Evolutionary conservation across 2,113 vertebrate species (phyloP), one percentile per base, ranked within the genome.

Genomic region (Limanda limanda): DNA sequence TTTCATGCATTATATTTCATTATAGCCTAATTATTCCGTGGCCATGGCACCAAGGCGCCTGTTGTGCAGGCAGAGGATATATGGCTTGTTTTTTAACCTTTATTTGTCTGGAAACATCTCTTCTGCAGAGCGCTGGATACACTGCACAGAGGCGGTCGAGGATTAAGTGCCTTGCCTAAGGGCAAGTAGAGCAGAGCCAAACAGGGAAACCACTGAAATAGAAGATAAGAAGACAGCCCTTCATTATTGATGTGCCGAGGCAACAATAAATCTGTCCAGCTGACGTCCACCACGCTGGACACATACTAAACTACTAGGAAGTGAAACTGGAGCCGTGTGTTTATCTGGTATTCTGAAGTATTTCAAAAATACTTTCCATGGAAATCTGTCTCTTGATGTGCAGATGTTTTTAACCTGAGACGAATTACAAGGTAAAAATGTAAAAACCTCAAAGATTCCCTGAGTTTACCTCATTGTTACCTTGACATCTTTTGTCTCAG

Each of bases 1-100:
- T 65, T 72, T 25, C 37, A 27, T 73, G 24, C 25, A 24, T 83
- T 76, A 48, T 65, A 65, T 74, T 71, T 69, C 23, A 68, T 79
- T 75, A 64, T 4, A 24, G 57, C 65, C 63, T 76, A 83, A 88
- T 68, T 71, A 74, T 18, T 3, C 23, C 55, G 2, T 59, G 60
- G 59, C 57, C 71, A 27, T 9, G 45, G 42, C 56, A 64, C 60
- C 8, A 23, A 13, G 23, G 62, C 13, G 2, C 35, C 68, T 61
- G 62, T 66, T 58, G 64, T 60, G 76, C 64, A 85, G 47, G 45
- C 45, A 9, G 68, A 76, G 40, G 15, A 9, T 3, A 42, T 58
- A 52, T 1, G 18, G 40, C 31, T 20, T 37, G 25, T 77, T 71
- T 82, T 51, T 35, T 63, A 65, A 66, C 37, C 47, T 60, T 61